Evolutionary conservation across 2,797 vertebrate genomes (phyloP).

Genomic region (Muraenolepis orangiensis): DNA sequence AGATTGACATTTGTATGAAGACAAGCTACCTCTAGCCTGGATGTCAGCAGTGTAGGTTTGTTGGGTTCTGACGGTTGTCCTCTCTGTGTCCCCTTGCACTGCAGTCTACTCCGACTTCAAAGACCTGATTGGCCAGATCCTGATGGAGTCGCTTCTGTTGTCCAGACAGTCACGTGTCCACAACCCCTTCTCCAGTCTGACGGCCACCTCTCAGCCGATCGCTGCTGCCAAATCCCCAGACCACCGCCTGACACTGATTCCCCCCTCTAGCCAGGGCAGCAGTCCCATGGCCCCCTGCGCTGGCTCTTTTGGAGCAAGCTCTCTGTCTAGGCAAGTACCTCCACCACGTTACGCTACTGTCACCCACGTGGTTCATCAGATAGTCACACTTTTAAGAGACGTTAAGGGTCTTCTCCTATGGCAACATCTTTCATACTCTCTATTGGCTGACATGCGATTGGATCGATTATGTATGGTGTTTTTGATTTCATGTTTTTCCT

Average conservation of each 20-base stretch:
- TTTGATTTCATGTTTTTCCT: background rate
- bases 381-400: background rate
- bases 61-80: background rate
- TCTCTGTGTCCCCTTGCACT: background rate
- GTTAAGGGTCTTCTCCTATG: background rate
- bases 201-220: constrained; percentile 95
- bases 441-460: background rate
- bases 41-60: background rate
- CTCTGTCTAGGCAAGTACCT: constrained; percentile 90
- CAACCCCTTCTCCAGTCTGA: constrained; percentile 97
- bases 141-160: constrained; percentile 99
- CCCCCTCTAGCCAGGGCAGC: constrained; percentile 84
- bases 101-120: constrained; percentile 96
- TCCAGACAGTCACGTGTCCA: constrained; percentile 90
- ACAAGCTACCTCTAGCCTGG: background rate
- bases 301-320: constrained; percentile 91
- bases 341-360: background rate
- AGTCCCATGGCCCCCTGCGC: constrained; percentile 88
- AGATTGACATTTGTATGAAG: background rate
- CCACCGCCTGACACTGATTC: constrained; percentile 81
- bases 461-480: background rate
- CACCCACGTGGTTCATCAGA: background rate
- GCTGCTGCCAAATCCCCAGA: constrained; percentile 89
- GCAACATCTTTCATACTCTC: background rate
- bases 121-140: constrained; percentile 96